phyloP scores from a whole-genome alignment of 2,797 vertebrate species.

The Phaenicophaeus curvirostris region DNA sequence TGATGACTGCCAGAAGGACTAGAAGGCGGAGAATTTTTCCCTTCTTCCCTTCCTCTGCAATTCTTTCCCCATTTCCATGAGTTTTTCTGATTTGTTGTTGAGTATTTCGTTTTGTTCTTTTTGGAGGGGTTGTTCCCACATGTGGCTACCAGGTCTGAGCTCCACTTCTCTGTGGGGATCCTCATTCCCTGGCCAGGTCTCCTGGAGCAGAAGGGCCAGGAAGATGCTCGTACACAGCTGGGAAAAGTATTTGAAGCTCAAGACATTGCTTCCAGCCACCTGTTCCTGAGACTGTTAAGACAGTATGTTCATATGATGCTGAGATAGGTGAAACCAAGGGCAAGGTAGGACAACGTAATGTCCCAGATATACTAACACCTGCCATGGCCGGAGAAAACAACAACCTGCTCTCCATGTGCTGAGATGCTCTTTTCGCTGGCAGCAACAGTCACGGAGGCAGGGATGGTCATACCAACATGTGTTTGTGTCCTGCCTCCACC shows the following conservation, averaged over 20 bases:
- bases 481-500: constrained; percentile 2
- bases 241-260: not conserved
- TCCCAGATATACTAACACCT: not conserved
- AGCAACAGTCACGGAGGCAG: not conserved
- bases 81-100: not conserved
- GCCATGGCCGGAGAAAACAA: not conserved
- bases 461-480: not conserved
- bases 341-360: not conserved
- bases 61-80: not conserved
- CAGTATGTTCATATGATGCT: not conserved
- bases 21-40: not conserved
- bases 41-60: not conserved
- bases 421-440: not conserved
- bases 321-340: not conserved
- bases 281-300: not conserved
- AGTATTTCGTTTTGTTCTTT: rapidly evolving
- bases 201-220: not conserved
- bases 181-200: not conserved
- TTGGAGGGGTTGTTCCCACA: not conserved
- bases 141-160: not conserved
- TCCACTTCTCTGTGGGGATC: not conserved
- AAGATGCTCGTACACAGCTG: not conserved
- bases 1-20: not conserved
- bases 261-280: not conserved
- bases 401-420: not conserved